Conservation (phyloP, 2,888 invertebrate genomes). For the Noctua comes region DNA sequence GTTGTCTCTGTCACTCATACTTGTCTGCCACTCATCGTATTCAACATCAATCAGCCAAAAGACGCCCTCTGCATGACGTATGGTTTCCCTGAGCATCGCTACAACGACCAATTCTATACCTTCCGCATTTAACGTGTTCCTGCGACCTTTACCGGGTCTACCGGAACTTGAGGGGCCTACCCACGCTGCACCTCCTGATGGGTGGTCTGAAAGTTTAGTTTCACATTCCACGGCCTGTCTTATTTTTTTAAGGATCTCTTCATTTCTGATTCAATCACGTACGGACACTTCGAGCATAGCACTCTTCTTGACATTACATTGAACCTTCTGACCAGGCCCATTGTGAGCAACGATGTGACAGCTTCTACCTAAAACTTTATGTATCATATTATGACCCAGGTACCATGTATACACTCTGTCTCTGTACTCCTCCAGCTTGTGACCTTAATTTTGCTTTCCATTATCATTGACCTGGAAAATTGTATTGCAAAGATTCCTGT, state of each 20-base stretch:
- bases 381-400: neutral
- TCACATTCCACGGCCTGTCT: neutral
- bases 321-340: neutral
- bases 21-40: neutral
- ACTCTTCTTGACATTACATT: neutral
- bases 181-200: neutral
- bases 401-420: neutral
- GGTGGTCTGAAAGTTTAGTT: neutral
- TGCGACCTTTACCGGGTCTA: neutral
- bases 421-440: conserved; percentile 4
- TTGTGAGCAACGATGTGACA: neutral
- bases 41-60: neutral
- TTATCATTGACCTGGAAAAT: conserved; percentile 48
- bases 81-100: neutral
- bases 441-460: conserved; percentile 53
- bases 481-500: conserved; percentile 40
- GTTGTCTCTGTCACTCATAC: neutral
- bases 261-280: neutral
- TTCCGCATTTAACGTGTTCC: neutral
- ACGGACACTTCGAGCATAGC: neutral
- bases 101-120: neutral
- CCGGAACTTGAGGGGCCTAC: neutral
- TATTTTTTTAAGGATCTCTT: neutral
- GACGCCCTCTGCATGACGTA: neutral
- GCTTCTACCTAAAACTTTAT: neutral